These are phyloP conservation scores for Netelia fuscicornis DNA, from an alignment of 2,888 invertebrate genomes.

Conservation along the genomic window DNA sequence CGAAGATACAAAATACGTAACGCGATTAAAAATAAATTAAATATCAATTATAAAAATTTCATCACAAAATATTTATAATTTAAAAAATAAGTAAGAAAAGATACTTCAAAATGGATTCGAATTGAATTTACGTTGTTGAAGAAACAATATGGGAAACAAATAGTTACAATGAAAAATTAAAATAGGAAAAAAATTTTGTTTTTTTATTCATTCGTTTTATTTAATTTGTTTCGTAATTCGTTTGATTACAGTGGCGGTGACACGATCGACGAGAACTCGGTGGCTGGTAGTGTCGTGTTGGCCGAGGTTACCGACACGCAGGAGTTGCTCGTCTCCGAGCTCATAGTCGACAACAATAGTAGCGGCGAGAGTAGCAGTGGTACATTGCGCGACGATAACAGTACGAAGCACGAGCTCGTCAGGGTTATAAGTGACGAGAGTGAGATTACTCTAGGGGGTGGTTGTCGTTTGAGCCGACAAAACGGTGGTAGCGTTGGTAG, in stretches of 20 bases:
- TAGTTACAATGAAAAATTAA: neutral
- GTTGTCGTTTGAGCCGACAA: constrained; percentile 62
- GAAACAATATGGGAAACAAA: neutral
- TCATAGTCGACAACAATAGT: constrained; percentile 71
- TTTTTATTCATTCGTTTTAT: neutral
- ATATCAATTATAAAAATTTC: neutral
- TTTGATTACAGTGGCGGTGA: constrained; percentile 79
- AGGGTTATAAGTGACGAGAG: constrained; percentile 54
- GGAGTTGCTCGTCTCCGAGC: constrained; percentile 73
- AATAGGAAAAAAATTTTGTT: neutral
- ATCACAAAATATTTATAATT: neutral
- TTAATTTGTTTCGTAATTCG: constrained; percentile 2
- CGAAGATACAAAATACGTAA: no score
- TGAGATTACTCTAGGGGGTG: constrained; percentile 45
- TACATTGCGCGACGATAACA: constrained; percentile 47
- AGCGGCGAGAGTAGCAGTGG: constrained; percentile 62
- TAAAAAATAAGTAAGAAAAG: neutral
- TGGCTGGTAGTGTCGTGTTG: constrained; percentile 79
- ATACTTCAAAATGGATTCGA: no score
- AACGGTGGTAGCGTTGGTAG: constrained; percentile 77
- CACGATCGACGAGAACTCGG: constrained; percentile 80
- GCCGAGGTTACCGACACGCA: constrained; percentile 78
- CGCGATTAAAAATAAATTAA: no score
- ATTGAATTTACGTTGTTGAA: no score
- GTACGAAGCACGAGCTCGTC: constrained; percentile 47